Conservation (phyloP, 2,113 vertebrate genomes). For the Emberiza fucata region DNA sequence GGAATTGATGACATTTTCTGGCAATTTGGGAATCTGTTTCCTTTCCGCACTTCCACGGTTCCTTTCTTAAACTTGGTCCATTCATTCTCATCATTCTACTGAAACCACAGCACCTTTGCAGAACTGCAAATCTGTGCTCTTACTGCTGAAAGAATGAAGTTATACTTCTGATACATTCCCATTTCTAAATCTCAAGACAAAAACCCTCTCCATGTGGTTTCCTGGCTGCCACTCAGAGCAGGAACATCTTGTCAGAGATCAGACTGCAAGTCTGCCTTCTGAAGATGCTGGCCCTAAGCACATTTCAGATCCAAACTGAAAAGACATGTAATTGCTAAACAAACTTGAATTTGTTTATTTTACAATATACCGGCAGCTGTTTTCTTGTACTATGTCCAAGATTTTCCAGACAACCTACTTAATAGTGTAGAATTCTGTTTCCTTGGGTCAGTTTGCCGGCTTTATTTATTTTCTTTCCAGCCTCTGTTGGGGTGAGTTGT, state of each 20-base stretch:
- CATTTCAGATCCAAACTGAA: constrained; percentile 23
- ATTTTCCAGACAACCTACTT: constrained; percentile 4
- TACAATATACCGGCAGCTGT: constrained; percentile 34
- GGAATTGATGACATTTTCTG: neutral
- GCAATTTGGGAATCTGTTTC: neutral
- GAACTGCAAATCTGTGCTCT: neutral
- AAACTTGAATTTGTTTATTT: constrained; percentile 57
- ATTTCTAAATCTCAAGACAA: constrained; percentile 1
- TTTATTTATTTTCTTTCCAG: neutral
- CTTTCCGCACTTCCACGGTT: neutral
- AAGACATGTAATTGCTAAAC: constrained; percentile 39
- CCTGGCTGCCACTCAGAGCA: constrained; percentile 13
- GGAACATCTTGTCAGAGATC: constrained; percentile 19
- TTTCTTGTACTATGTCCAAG: constrained; percentile 5
- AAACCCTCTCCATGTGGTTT: neutral
- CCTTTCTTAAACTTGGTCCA: neutral
- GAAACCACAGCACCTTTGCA: neutral
- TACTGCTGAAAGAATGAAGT: neutral
- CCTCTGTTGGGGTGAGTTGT: neutral
- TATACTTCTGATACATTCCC: neutral
- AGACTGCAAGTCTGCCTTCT: constrained; percentile 22
- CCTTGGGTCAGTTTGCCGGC: neutral
- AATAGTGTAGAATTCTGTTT: neutral
- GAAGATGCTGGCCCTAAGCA: constrained; percentile 12
- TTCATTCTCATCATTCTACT: neutral